These are phyloP conservation scores for Bothrops alternatus DNA, from an alignment of 2,797 vertebrate species.

Conservation along the genomic window DNA sequence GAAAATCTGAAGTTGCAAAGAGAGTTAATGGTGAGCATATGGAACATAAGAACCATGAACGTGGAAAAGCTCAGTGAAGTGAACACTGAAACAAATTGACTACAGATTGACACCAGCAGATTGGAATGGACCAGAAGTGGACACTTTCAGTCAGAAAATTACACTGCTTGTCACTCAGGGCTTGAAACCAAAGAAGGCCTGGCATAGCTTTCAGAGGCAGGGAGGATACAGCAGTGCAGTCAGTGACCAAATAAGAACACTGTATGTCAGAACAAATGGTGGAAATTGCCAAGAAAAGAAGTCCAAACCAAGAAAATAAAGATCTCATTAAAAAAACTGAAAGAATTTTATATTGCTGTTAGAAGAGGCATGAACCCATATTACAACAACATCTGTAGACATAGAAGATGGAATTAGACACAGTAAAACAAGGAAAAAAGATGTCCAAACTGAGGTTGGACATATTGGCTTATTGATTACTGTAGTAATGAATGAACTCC, in stretches of 20 bases:
- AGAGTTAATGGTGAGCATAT: not conserved
- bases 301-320: not conserved
- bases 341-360: not conserved
- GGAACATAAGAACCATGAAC: not conserved
- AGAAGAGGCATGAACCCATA: not conserved
- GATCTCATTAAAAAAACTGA: not conserved
- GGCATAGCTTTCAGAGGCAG: not conserved
- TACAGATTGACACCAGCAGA: not conserved
- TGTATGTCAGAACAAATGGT: not conserved
- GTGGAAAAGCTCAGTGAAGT: not conserved
- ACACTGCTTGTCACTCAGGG: not conserved
- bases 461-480: not conserved
- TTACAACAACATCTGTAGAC: not conserved
- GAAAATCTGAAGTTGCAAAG: not conserved
- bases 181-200: not conserved
- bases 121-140: not conserved
- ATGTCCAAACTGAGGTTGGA: not conserved
- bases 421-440: not conserved
- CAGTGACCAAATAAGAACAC: not conserved
- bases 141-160: not conserved
- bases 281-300: not conserved
- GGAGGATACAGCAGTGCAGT: not conserved
- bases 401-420: not conserved
- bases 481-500: not conserved
- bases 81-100: not conserved